Conservation (phyloP, 2,113 vertebrate genomes). For the Aptenodytes patagonicus region DNA sequence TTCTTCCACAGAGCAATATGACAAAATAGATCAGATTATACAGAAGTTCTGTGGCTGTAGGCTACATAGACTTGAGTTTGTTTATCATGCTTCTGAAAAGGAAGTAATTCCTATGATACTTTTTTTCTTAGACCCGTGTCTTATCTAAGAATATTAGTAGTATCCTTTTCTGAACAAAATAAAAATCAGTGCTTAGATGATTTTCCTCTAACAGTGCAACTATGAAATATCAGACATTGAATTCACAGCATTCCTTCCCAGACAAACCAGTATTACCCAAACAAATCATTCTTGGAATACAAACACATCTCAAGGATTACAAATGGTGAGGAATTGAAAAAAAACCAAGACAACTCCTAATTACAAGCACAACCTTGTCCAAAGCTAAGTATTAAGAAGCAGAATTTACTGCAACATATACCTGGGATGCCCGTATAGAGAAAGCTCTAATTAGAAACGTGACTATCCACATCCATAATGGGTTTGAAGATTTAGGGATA, state of each 20-base stretch:
- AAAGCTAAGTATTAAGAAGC: background rate
- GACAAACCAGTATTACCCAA: background rate
- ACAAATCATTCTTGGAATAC: background rate
- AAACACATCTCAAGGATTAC: background rate
- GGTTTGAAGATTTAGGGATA: background rate
- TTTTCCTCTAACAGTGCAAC: background rate
- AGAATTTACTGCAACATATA: background rate
- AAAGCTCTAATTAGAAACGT: background rate
- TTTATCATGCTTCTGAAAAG: background rate
- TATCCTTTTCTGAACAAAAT: background rate
- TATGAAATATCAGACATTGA: background rate
- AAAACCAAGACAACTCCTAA: background rate
- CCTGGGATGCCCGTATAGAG: background rate
- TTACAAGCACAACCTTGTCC: background rate
- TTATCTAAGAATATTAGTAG: background rate
- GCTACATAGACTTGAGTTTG: background rate
- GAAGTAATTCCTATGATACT: rapidly evolving
- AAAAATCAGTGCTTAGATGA: background rate
- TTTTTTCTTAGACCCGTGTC: background rate
- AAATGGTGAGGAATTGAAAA: background rate
- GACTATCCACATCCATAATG: background rate
- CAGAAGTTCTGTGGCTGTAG: background rate
- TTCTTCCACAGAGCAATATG: background rate
- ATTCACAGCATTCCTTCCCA: background rate
- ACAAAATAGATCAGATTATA: background rate